Evolutionary conservation across 1,140 invertebrate genomes (phyloP).

Genomic region (Drosophila watanabei): DNA sequence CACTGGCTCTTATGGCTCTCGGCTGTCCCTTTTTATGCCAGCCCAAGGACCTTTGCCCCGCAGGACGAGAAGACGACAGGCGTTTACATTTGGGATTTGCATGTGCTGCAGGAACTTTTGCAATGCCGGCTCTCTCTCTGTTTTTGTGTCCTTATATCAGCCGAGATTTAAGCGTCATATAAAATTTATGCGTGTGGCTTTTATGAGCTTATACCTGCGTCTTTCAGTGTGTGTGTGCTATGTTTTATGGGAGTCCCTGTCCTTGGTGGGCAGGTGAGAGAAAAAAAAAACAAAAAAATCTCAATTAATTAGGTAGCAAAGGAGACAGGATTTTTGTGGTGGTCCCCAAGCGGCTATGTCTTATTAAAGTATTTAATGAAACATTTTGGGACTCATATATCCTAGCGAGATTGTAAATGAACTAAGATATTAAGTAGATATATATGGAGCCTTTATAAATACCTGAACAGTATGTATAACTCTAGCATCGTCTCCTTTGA

Average conservation of each 20-base stretch:
- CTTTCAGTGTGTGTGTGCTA: constrained; percentile 19
- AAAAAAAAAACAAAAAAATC: constrained; percentile 22
- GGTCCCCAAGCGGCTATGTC: constrained; percentile 13
- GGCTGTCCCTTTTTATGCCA: constrained; percentile 71
- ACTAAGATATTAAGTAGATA: neutral
- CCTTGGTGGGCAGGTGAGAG: constrained; percentile 24
- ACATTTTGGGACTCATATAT: constrained; percentile 3
- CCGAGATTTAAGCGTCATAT: constrained; percentile 79
- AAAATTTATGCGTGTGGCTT: constrained; percentile 80
- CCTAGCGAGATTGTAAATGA: neutral
- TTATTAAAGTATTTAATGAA: constrained; percentile 36
- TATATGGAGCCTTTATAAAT: neutral
- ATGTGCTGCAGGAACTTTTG: constrained; percentile 67
- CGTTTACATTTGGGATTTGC: constrained; percentile 83
- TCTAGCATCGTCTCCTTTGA: neutral
- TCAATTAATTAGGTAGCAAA: constrained; percentile 44
- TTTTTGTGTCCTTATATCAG: constrained; percentile 55
- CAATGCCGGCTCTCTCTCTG: constrained; percentile 12
- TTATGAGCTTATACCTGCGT: constrained; percentile 44
- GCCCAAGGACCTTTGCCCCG: constrained; percentile 41
- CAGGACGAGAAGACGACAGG: constrained; percentile 56
- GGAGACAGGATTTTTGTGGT: constrained; percentile 12
- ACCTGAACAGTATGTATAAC: neutral
- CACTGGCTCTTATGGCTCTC: constrained; percentile 56
- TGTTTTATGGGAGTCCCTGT: constrained; percentile 49